These are phyloP conservation scores for Bradypodion ventrale DNA, from an alignment of 2,797 vertebrate species.

Conservation along the genomic window DNA sequence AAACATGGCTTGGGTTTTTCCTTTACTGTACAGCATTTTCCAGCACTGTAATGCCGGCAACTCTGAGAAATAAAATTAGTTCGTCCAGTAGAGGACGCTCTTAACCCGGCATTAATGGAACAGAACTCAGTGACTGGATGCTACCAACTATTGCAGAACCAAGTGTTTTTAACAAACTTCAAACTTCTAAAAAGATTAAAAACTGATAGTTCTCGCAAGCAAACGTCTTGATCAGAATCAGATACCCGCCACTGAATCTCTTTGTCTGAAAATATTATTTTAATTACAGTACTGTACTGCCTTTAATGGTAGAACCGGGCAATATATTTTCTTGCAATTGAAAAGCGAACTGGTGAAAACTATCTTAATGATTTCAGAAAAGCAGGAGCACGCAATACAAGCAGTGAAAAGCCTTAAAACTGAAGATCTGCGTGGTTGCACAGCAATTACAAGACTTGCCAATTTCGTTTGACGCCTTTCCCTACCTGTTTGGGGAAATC, in stretches of 20 bases:
- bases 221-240: not conserved
- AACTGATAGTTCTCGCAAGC: too few relatives aligned
- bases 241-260: not conserved
- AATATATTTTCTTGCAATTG: not conserved
- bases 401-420: not conserved
- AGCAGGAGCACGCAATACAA: not conserved
- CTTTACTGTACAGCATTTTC: too few relatives aligned
- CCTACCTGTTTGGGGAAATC: not conserved
- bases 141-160: not conserved
- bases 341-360: not conserved
- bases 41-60: not conserved
- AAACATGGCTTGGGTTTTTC: not conserved
- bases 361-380: not conserved
- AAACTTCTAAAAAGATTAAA: not conserved
- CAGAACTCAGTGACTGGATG: not conserved
- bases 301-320: not conserved
- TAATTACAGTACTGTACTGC: not conserved
- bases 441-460: not conserved
- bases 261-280: not conserved
- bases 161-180: not conserved
- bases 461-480: not conserved
- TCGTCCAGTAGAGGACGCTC: not conserved
- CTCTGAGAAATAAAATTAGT: not conserved
- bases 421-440: not conserved
- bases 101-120: not conserved